phyloP scores from a whole-genome alignment of 2,797 vertebrate species.

The Acropternis orthonyx region DNA sequence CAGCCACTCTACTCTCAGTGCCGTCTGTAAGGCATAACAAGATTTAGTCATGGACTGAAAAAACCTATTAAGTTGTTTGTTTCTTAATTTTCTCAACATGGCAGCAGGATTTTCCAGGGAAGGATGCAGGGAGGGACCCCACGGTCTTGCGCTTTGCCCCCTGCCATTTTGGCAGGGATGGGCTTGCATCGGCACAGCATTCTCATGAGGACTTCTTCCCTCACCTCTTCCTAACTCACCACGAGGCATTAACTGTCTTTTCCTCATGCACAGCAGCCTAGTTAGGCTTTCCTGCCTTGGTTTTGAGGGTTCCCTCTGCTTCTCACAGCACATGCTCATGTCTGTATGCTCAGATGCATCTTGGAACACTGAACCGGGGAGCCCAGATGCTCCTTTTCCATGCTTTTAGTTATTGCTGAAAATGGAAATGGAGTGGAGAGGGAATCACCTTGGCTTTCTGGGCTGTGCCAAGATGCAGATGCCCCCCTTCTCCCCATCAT shows the following conservation, averaged over 20 bases:
- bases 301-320: neutral
- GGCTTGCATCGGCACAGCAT: neutral
- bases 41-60: neutral
- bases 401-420: neutral
- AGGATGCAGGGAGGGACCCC: neutral
- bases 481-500: neutral
- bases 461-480: neutral
- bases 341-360: neutral
- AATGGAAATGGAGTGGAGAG: accelerated
- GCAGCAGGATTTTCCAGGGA: neutral
- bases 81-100: neutral
- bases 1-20: neutral
- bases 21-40: neutral
- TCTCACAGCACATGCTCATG: accelerated
- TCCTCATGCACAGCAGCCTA: neutral
- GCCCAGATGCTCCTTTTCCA: neutral
- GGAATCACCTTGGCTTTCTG: neutral
- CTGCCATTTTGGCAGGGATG: neutral
- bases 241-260: accelerated
- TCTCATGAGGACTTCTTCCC: neutral
- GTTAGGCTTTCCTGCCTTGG: neutral
- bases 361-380: neutral
- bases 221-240: neutral
- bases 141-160: accelerated
- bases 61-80: constrained; percentile 3